Conservation (phyloP, 2,888 invertebrate species). For the Atethmia centrago region DNA sequence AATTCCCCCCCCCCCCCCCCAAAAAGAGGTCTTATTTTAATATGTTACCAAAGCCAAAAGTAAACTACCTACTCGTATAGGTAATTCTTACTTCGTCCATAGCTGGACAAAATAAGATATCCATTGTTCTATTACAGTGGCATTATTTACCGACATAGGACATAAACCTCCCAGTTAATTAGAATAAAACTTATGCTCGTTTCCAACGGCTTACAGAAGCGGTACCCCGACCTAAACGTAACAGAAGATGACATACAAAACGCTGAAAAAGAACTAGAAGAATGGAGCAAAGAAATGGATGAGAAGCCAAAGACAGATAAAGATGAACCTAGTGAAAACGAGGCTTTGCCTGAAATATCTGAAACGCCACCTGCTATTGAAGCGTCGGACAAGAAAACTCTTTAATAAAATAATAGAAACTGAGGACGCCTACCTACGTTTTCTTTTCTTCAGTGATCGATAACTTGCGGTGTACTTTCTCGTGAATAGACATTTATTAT, state of each 20-base stretch:
- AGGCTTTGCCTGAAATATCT: neutral
- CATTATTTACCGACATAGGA: neutral
- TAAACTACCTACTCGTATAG: neutral
- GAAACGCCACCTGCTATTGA: neutral
- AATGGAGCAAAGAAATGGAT: conserved; percentile 76
- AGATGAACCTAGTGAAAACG: conserved; percentile 6
- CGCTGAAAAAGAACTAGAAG: conserved; percentile 82
- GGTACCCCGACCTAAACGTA: conserved; percentile 84
- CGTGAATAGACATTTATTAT: neutral
- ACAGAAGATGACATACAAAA: conserved; percentile 86
- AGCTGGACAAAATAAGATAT: neutral
- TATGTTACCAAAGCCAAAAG: neutral
- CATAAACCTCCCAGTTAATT: neutral
- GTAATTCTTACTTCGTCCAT: neutral
- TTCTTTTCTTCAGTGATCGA: conserved; percentile 9
- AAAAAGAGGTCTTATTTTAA: neutral
- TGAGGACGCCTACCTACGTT: neutral
- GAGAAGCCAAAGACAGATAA: conserved; percentile 65
- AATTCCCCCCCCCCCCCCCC: too few species aligned
- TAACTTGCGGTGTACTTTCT: neutral
- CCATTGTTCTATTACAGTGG: neutral
- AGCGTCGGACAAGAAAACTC: conserved; percentile 6
- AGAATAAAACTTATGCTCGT: neutral
- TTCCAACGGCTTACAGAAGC: conserved; percentile 74
- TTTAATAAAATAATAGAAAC: neutral